A percentile compares a stretch with the other conserved stretches of the same genome.
Evolutionary conservation across 2,113 vertebrate genomes (phyloP).

Genomic region (Ancistrus triradiatus): DNA sequence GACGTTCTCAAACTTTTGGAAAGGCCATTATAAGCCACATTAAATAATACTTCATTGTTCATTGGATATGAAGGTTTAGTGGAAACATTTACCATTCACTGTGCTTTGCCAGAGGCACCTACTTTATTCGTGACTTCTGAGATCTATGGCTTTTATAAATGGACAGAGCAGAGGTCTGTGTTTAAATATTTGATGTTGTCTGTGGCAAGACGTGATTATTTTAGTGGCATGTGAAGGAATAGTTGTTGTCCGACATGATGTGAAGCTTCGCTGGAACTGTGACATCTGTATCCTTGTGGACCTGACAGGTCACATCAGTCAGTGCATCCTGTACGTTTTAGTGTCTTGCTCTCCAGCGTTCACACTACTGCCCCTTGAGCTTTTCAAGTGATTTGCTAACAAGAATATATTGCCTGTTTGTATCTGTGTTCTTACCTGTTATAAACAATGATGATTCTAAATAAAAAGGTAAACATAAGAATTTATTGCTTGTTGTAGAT

Average conservation of each 20-base stretch:
- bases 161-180: conserved; percentile 5
- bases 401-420: conserved; percentile 56
- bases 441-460: no score
- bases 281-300: conserved; percentile 40
- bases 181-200: conserved; percentile 46
- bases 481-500: conserved; percentile 54
- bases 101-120: conserved; percentile 15
- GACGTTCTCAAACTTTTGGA: no score
- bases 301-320: conserved; percentile 53
- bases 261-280: background rate
- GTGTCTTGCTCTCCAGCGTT: conserved; percentile 10
- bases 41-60: conserved; percentile 8
- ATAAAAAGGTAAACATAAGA: no score
- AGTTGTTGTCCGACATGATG: conserved; percentile 14
- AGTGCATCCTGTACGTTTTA: conserved; percentile 40
- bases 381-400: conserved; percentile 46
- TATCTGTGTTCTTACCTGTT: no score
- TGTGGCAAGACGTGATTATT: conserved; percentile 32
- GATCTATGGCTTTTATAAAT: conserved; percentile 29
- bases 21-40: background rate
- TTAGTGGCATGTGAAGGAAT: conserved; percentile 7
- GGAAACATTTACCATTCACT: conserved; percentile 12
- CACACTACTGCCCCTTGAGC: conserved; percentile 19
- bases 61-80: conserved; percentile 21
- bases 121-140: conserved; percentile 4